Percentiles rank a stretch among this genome's conserved stretches.
These are phyloP conservation scores for Rhincodon typus DNA, from an alignment of 2,797 vertebrate genomes.

Conservation along the genomic window DNA sequence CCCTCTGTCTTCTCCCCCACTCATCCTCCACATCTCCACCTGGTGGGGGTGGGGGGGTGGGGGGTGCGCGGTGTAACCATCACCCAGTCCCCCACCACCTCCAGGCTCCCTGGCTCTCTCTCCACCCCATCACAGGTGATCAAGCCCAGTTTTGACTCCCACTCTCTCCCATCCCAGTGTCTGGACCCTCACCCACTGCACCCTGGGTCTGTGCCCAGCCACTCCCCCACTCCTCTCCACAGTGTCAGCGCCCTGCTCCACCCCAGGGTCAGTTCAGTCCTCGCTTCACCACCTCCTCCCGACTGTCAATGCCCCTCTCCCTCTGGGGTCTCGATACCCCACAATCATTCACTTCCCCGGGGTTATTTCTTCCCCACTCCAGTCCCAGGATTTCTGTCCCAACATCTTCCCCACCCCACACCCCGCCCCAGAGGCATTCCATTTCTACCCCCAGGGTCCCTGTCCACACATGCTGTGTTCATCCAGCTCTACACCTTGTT, in stretches of 20 bases:
- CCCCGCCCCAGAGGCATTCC: no score
- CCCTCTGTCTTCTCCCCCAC: background rate
- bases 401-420: background rate
- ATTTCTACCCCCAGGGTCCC: no score
- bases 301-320: background rate
- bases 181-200: no score
- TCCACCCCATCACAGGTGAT: background rate
- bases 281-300: background rate
- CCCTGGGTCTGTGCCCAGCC: background rate
- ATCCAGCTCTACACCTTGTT: no score
- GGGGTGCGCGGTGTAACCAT: no score
- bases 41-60: no score
- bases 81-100: background rate
- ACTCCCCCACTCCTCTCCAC: background rate
- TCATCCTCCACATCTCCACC: background rate
- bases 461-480: no score
- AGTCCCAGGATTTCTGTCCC: background rate
- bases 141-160: background rate
- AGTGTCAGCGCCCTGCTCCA: no score
- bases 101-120: background rate
- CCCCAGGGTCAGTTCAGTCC: background rate
- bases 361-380: no score
- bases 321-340: background rate
- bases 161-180: no score
- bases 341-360: no score